These are phyloP conservation scores for Pteropus rufus DNA, from an alignment of 2,797 vertebrate species.

Conservation along the genomic window DNA sequence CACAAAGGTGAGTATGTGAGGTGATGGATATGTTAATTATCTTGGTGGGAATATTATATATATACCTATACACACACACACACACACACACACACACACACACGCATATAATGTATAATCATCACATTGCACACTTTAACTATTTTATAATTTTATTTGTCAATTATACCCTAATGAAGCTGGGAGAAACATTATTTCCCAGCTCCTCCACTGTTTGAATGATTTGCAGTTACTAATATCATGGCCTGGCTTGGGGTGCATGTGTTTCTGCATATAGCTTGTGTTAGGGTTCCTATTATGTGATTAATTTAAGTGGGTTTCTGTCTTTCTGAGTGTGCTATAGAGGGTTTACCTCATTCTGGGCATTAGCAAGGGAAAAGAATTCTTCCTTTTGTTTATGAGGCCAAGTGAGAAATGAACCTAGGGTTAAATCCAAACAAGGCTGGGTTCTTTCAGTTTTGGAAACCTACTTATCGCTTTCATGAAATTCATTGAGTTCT, in stretches of 20 bases:
- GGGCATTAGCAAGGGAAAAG: background rate
- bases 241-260: rapidly evolving
- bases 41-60: background rate
- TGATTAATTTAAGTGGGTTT: background rate
- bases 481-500: background rate
- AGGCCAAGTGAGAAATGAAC: background rate
- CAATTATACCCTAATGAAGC: background rate
- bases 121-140: background rate
- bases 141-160: background rate
- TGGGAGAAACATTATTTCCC: background rate
- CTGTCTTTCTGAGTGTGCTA: background rate
- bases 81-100: too few relatives aligned
- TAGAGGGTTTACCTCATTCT: background rate
- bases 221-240: background rate
- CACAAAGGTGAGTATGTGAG: background rate
- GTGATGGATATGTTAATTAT: background rate
- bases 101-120: background rate
- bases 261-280: background rate
- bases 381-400: background rate
- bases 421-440: background rate
- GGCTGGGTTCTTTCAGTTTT: background rate
- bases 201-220: background rate
- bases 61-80: background rate
- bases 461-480: background rate
- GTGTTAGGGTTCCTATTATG: background rate